Base-by-base conservation (phyloP, 1,140 invertebrate genomes). In the Drosophila pruinosa region DNA sequence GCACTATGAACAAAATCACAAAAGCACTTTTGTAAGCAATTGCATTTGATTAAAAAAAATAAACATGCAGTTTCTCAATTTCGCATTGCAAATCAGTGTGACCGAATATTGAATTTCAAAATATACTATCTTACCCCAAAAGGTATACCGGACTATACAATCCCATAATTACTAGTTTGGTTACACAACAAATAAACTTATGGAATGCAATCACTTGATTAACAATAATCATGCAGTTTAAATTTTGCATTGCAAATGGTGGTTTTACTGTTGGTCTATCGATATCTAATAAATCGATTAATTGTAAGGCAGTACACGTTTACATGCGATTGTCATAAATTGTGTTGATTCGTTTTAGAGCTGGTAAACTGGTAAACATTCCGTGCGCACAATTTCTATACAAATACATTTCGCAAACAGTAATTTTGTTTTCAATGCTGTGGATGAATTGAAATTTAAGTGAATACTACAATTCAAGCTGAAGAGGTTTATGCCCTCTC, bases 141-240 rank as follows among this genome's bases (percentile, higher is more conserved):
- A n/a, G n/a, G n/a, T n/a, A n/a, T n/a, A n/a, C n/a, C n/a, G n/a
- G n/a, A n/a, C n/a, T n/a, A n/a, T n/a, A n/a, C n/a, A n/a, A n/a
- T n/a, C n/a, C n/a, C n/a, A n/a, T n/a, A n/a, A n/a, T n/a, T n/a
- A n/a, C n/a, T n/a, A n/a, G n/a, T n/a, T n/a, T n/a, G n/a, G n/a
- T n/a, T n/a, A n/a, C n/a, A n/a, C n/a, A n/a, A 39, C 12, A 17
- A 47, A 36, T 54, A 41, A 61, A 74, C 78, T 82, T 78, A 82
- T 81, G 57, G 74, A 82, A 70, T n/a, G 47, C 73, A 86, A 77
- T 85, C 77, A 85, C 86, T 85, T 86, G 77, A 67, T 85, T 71
- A 63, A 12, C 48, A 57, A 17, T 48, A 65, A 63, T 63, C 52
- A 52, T 71, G 68, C 61, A 71, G 36, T 36, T 57, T n/a, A n/a